Base-by-base conservation (phyloP, 2,113 vertebrate species). In the Forbesichthys agassizii region DNA sequence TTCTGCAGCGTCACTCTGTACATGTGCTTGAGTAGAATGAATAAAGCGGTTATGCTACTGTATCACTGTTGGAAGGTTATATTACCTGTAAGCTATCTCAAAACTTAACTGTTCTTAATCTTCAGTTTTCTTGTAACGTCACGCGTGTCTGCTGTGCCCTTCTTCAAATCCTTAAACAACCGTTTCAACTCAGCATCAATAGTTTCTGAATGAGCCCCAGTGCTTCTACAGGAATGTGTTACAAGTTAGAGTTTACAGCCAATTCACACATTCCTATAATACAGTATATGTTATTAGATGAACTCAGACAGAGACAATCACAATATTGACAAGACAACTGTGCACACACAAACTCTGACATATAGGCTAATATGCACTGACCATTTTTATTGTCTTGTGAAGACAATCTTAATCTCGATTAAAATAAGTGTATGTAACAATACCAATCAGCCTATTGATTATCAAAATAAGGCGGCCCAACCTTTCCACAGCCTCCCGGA, bases 1-100 rank as follows among this genome's bases (percentile, higher is more conserved):
- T 16, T 92, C 92, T 0, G 89, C 88, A 58, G 88, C 90, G 70
- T 93, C 91, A 12, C 87, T 81, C 70, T 93, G 91, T 54, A 88
- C 61, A 9, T 59, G 77, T 0, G 86, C 92, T 93, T 57, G 13
- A 1, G 49, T 52, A 4, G 10, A 70, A 4, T 1, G 10, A 11
- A 60, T 2, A 33, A 57, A 27, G 27, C 10, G 16, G 16, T 7
- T 33, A 16, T 5, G 20, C 0, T 0, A 27, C 57, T 51, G 36
- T 53, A 53, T 27, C 4, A 53, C 2, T 27, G 5, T 46, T 4
- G 27, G 6, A 52, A 62, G 18, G 12, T 27, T 20, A 20, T 20
- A 20, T 20, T 20, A 4, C 20, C 36, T 47, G 36, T 16, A 20
- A 2, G 20, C 3, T 6, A 14, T 42, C 11, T 42, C 58, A 14